Evolutionary conservation across 2,113 vertebrate species (phyloP), one percentile per base, ranked within the genome.

Genomic region (Globicephala melas): DNA sequence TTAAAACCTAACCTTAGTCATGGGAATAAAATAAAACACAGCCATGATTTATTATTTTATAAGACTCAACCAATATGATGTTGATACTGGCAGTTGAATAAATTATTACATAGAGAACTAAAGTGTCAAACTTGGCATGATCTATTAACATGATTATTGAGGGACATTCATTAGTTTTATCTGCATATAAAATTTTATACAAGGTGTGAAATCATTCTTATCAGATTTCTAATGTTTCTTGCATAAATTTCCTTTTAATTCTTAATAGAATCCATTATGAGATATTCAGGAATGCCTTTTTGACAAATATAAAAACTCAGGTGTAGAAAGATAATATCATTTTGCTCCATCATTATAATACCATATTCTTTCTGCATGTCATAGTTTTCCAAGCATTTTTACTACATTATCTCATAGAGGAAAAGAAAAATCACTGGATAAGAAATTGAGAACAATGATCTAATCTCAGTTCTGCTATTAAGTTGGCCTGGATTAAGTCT

Each of bases 31-130:
- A 74, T 68, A 83, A 96, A 92, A 67, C 10, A 41, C 2, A 96
- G 31, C 20, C 6, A 26, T 63, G 53, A 50, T 36, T 79, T 94
- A 44, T 76, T 89, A 50, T 70, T 96, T 95, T 82, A 50, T 50
- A 94, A 93, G 25, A 28, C 14, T 92, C 18, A 94, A 21, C 31
- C 33, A 95, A 91, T 91, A 90, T 65, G 58, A 83, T 60, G 2
- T 55, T 85, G 25, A 74, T 91, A 47, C 4, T 88, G 65, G 90
- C 28, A 63, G 6, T n/a, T 65, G 67, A 87, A 70, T 91, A 83
- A 85, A 58, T 85, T 82, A 70, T 94, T n/a, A 95, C 55, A 87
- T n/a, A 95, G 62, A 90, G 84, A 88, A 89, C 13, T 47, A 38
- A 95, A 68, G 2, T 89, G 50, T 73, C 71, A 97, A 79, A 73